Percentiles rank a stretch among this genome's conserved stretches.
phyloP scores from a whole-genome alignment of 2,113 vertebrate genomes.

The Eulemur rufifrons region DNA sequence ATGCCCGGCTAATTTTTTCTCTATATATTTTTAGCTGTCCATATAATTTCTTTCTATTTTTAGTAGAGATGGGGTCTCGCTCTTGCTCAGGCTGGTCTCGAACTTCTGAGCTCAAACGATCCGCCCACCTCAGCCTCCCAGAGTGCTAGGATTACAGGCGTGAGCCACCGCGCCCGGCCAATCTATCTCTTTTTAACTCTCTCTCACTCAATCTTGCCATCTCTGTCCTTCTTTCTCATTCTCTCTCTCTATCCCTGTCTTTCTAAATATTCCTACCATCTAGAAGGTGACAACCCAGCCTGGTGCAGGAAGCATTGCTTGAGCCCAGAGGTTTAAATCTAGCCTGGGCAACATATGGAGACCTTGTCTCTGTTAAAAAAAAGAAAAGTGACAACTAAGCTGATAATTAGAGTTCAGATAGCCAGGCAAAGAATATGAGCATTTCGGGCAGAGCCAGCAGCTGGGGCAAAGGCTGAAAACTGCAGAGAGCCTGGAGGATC shows the following conservation, averaged over 20 bases:
- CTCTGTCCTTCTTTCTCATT: background rate
- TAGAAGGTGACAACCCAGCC: background rate
- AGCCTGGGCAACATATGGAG: background rate
- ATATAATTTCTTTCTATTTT: no score
- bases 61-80: no score
- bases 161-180: background rate
- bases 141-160: no score
- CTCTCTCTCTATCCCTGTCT: background rate
- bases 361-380: background rate
- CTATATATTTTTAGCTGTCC: no score
- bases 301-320: background rate
- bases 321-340: background rate
- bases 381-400: background rate
- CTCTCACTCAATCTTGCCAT: no score
- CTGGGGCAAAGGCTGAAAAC: background rate
- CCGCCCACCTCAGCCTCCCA: no score
- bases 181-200: background rate
- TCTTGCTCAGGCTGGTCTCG: no score
- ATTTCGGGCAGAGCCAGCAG: background rate
- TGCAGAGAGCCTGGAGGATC: background rate
- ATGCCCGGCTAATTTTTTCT: no score
- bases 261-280: background rate
- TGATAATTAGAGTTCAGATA: background rate
- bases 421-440: no score
- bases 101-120: no score